Conservation (phyloP, 2,113 vertebrate genomes). For the Bothrops jararaca region DNA sequence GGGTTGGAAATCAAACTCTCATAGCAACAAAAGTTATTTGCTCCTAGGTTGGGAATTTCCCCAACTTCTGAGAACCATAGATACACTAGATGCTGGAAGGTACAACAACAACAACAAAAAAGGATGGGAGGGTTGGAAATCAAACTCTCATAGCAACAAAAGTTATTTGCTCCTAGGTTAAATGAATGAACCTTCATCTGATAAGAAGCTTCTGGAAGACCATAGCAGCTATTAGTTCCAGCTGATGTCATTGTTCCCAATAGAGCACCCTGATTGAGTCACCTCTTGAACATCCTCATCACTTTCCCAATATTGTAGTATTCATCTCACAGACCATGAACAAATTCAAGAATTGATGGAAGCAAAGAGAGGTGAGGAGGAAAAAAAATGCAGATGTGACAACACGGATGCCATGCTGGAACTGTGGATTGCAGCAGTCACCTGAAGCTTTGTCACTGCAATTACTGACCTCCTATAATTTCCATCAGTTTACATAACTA, state of each 20-base stretch:
- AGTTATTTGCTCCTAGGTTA: background rate
- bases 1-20: too few species aligned
- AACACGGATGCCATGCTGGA: background rate
- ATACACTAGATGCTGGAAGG: background rate
- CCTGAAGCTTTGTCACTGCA: background rate
- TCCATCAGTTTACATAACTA: too few species aligned
- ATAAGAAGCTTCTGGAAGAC: background rate
- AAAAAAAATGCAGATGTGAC: background rate
- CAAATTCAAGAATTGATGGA: background rate
- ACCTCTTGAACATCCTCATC: background rate
- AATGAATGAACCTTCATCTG: background rate
- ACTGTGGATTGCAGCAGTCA: background rate
- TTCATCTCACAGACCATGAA: background rate
- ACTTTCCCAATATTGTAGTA: background rate
- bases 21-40: background rate
- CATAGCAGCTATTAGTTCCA: background rate
- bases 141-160: background rate
- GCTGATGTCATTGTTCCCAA: background rate
- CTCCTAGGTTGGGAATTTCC: background rate
- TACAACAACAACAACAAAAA: background rate
- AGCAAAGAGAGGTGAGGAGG: background rate
- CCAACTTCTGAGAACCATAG: too few species aligned
- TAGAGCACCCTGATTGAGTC: background rate
- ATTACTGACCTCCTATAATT: background rate
- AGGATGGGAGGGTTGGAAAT: too few species aligned